Evolutionary conservation across 2,113 vertebrate genomes (phyloP).

Genomic region (Macaca fascicularis): T2T-MFA8v1.1 NC_088377.1:30706501-30707000

Average conservation of each 20-base stretch:
- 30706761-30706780: neutral
- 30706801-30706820: neutral
- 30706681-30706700: neutral
- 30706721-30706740: neutral
- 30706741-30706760: neutral
- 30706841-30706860: neutral
- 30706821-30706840: neutral
- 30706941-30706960: neutral
- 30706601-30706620: neutral
- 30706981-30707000: neutral
- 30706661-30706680: neutral
- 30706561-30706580: neutral
- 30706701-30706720: neutral
- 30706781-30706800: neutral
- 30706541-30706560: neutral
- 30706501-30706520: neutral
- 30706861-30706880: neutral
- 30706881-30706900: neutral
- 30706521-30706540: neutral
- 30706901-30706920: neutral
- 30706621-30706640: neutral
- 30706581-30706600: neutral
- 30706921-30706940: neutral
- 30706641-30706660: neutral
- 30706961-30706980: neutral